Percentiles rank a stretch among this genome's conserved stretches.
These are phyloP conservation scores for Phymatocera aterrima DNA, from an alignment of 2,888 invertebrate genomes.

Conservation along the genomic window DNA sequence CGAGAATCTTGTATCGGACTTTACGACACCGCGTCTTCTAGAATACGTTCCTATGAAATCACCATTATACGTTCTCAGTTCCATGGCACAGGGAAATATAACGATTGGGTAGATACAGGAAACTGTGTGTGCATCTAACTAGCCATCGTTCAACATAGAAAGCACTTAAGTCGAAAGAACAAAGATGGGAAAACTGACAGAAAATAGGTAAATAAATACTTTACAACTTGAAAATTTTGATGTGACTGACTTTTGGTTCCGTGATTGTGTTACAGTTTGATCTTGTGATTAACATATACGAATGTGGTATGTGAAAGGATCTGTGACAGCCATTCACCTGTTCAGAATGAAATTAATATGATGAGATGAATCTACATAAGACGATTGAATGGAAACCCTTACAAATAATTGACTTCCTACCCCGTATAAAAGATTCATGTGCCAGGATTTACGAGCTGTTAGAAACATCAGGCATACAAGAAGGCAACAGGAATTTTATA, in stretches of 20 bases:
- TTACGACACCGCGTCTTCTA: constrained; percentile 10
- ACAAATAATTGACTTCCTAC: constrained; percentile 28
- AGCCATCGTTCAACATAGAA: constrained; percentile 19
- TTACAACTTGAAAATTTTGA: background rate
- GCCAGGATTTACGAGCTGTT: constrained; percentile 31
- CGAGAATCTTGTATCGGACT: constrained; percentile 52
- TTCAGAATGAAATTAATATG: background rate
- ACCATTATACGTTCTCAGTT: constrained; percentile 12
- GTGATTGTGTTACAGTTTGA: background rate
- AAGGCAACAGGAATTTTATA: constrained; percentile 40
- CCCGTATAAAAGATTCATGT: constrained; percentile 24
- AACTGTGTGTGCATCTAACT: constrained; percentile 4
- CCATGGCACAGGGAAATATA: constrained; percentile 10
- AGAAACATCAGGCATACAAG: constrained; percentile 32
- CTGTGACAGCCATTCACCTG: background rate
- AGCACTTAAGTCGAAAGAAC: constrained; percentile 14
- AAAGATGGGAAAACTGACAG: background rate
- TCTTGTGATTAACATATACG: background rate
- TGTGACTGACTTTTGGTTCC: background rate
- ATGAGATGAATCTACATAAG: constrained; percentile 1
- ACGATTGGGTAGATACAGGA: background rate
- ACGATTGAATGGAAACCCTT: constrained; percentile 18
- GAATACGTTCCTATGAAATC: background rate
- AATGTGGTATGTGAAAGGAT: background rate
- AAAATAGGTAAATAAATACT: background rate